These are phyloP conservation scores for Toxotes jaculatrix DNA, from an alignment of 2,113 vertebrate species.

Conservation along the genomic window DNA sequence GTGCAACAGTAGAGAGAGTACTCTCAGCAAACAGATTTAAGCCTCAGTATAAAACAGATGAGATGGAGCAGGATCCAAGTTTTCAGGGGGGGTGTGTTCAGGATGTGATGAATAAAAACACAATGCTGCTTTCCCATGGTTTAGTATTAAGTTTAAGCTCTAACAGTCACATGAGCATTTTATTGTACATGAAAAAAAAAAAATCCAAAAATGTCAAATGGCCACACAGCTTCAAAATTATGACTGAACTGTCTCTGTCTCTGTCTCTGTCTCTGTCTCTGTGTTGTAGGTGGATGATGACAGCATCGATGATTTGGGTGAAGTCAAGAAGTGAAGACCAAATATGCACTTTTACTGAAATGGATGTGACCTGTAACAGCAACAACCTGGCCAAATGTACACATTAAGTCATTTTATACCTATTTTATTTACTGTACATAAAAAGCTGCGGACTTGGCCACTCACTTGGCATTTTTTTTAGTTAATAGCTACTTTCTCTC, in stretches of 20 bases:
- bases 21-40: too few relatives aligned
- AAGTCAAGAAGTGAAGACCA: slow-evolving; percentile 97
- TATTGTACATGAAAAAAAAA: too few relatives aligned
- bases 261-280: background rate
- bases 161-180: too few relatives aligned
- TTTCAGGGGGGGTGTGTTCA: too few relatives aligned
- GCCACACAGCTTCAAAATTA: too few relatives aligned
- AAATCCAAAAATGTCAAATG: background rate
- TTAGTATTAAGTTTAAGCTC: too few relatives aligned
- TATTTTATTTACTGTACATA: slow-evolving; percentile 90
- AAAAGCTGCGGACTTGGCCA: slow-evolving; percentile 85
- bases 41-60: too few relatives aligned
- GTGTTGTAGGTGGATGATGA: slow-evolving; percentile 94
- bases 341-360: slow-evolving; percentile 89
- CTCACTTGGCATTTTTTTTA: slow-evolving; percentile 84
- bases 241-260: too few relatives aligned
- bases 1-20: too few relatives aligned
- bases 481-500: slow-evolving; percentile 89
- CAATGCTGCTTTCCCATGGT: background rate
- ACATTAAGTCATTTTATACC: slow-evolving; percentile 87
- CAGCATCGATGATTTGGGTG: slow-evolving; percentile 98
- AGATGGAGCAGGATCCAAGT: too few relatives aligned
- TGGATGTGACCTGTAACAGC: slow-evolving; percentile 85
- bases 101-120: too few relatives aligned
- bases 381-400: slow-evolving; percentile 89